Evolutionary conservation across 1,140 invertebrate species (phyloP).

Genomic region (Rhagoletis zephyria): DNA sequence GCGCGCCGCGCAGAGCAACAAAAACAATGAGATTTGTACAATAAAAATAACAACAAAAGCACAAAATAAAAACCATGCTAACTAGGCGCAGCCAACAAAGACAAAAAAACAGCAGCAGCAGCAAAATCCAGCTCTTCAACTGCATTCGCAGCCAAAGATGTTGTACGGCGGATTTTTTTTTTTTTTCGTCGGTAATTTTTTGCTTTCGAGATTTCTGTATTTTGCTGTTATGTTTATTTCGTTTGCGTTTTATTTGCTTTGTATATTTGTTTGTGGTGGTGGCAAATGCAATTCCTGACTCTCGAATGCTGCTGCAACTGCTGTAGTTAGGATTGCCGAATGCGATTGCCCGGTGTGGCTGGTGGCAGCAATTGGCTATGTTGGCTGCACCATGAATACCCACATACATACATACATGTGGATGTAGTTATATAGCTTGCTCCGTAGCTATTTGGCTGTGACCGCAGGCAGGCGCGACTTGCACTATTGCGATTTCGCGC

Average conservation of each 20-base stretch:
- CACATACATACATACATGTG: not conserved
- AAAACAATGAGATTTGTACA: not conserved
- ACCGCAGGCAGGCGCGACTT: constrained; percentile 56
- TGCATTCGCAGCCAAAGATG: constrained; percentile 44
- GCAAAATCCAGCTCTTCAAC: not conserved
- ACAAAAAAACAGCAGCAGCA: not conserved
- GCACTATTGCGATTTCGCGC: constrained; percentile 58
- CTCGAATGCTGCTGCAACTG: not conserved
- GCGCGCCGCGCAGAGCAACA: constrained; percentile 15
- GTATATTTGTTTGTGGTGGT: not conserved
- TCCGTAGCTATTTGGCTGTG: not conserved
- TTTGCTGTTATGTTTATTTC: not conserved
- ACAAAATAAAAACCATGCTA: not conserved
- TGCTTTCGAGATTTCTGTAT: not conserved
- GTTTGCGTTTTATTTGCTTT: constrained; percentile 5
- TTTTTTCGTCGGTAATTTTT: constrained; percentile 15
- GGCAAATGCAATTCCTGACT: constrained; percentile 46
- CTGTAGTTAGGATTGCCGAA: constrained; percentile 25
- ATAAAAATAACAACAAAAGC: not conserved
- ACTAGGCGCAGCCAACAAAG: not conserved
- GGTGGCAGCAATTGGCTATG: constrained; percentile 41
- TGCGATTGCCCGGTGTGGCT: constrained; percentile 2
- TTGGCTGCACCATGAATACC: not conserved
- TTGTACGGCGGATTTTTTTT: constrained; percentile 3
- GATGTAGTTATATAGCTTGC: not conserved